Base-by-base conservation (phyloP, 1,140 invertebrate genomes). In the Trinorchestia longiramus region DNA sequence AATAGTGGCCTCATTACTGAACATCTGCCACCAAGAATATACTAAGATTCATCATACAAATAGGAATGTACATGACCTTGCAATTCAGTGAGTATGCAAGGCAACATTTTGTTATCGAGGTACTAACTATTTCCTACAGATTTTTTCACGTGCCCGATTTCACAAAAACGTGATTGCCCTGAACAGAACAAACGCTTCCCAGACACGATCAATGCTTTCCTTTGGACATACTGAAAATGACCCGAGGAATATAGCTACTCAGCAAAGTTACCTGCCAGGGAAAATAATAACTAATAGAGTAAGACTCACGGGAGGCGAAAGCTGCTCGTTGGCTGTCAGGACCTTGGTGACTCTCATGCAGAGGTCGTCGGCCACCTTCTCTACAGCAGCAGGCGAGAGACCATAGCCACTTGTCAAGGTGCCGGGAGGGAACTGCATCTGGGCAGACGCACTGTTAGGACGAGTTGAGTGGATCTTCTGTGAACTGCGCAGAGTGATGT, bases 401-500 rank as follows among this genome's bases (percentile, higher is more conserved):
- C 92, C 41, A 40, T 47, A 94, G 17, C 92, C 92, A 40, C 47
- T n/a, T 3, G 4, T 47, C 11, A 94, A 40, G 8, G 92, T 94
- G 11, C 40, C 92, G 15, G 43, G 92, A 23, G 92, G 44, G 43
- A 94, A 94, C 43, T 94, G 92, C 92, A 94, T 94, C 43, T 45
- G 92, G 15, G 43, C 92, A 47, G 92, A 43, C 45, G 92, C 44
- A 40, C 36, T 17, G 41, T 45, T 45, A 45, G 43, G 44, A 47
- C 92, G 92, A 6, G 42, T 90, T 28, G n/a, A 41, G 36, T 42
- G n/a, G 88, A 42, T 43, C 36, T 90, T 90, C 28, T 11, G 15
- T 3, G n/a, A 17, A 40, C 92, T 94, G 44, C 92, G 92, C 92
- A 94, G 43, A 0, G 92, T 94, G 43, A 94, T 94, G 43, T 94